These are phyloP conservation scores for Peromyscus maniculatus DNA, from an alignment of 2,113 vertebrate genomes.

Conservation along the genomic window DNA sequence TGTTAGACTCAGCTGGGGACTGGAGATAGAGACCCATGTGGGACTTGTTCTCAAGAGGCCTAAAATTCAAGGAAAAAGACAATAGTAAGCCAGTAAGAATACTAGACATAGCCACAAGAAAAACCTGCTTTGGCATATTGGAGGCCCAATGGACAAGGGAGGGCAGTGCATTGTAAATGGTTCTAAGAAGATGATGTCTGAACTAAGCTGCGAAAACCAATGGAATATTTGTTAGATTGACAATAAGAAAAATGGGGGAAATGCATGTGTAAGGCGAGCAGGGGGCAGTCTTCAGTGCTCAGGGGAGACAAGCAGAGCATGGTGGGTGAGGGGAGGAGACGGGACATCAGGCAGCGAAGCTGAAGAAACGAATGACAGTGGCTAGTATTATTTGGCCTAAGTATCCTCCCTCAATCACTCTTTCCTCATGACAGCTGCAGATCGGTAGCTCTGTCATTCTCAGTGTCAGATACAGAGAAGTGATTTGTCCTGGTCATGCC, in stretches of 20 bases:
- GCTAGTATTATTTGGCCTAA: background rate
- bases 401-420: background rate
- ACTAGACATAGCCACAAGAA: background rate
- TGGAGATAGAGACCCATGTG: background rate
- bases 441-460: background rate
- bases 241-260: background rate
- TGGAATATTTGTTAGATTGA: background rate
- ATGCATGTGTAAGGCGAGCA: background rate
- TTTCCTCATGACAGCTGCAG: background rate
- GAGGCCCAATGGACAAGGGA: background rate
- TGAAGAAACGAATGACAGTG: background rate
- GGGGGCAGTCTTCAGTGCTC: too few species aligned
- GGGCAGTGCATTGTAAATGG: background rate
- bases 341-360: background rate
- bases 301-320: background rate
- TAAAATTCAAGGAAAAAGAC: background rate
- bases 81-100: background rate
- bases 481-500: background rate
- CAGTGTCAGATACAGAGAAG: background rate
- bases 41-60: background rate
- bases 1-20: background rate
- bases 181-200: background rate
- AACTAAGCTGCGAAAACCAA: background rate
- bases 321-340: background rate
- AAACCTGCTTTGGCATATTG: background rate